Base-by-base conservation (phyloP, 2,888 invertebrate genomes). In the Hololepta plana region DNA sequence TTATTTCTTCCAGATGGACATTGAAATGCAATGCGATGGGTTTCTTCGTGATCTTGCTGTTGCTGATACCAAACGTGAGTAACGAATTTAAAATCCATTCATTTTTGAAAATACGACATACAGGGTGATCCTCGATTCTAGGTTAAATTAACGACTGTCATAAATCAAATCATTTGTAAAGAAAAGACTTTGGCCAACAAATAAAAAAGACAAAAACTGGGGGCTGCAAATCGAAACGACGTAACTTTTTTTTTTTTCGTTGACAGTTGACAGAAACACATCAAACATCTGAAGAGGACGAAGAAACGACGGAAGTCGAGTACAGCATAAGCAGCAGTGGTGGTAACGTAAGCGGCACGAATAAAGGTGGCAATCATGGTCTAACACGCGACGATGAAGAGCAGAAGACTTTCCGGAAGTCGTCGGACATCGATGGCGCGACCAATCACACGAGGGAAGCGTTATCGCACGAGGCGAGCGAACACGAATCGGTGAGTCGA, bases 401-500 rank as follows among this genome's bases (percentile, higher is more conserved):
- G 23, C 30, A 26, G 9, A 23, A 26, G 4, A 10, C 19, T 11
- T 19, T 23, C 14, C 3, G 14, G 12, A 12, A 12, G 3, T 10
- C 11, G 9, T 17, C 31, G 16, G 19, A 10, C 24, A 24, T n/a
- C 9, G 8, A n/a, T 7, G n/a, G n/a, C n/a, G n/a, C 22, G 22
- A 25, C 24, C 9, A 53, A 54, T 40, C 47, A 46, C 16, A 73
- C 74, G 3, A 63, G 74, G 47, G 79, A 79, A 47, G 71, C 74
- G 1, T 56, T 79, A 15, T 67, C 70, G 34, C 67, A 72, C 32
- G 77, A 79, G 42, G 73, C 75, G 38, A 79, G 73, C 44, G 73
- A 76, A 48, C 73, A 73, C 45, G 75, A 77, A 44, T 69, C 76
- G 38, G 79, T 79, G 53, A 72, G 73, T 62, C 31, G 12, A 26